phyloP scores from a whole-genome alignment of 2,113 vertebrate genomes.

The Cervus canadensis region DNA sequence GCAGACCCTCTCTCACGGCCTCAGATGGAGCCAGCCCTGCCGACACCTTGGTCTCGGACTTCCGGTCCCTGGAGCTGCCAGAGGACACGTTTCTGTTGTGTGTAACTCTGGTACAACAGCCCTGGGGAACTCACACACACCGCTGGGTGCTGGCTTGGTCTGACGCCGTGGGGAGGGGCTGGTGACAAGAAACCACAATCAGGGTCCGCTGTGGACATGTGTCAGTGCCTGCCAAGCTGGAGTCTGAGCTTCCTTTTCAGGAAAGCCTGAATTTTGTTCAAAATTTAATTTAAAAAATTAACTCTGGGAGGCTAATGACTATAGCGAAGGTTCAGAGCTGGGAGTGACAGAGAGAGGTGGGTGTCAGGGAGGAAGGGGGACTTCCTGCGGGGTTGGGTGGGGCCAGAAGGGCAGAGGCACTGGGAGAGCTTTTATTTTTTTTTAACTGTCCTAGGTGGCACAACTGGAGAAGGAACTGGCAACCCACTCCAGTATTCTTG shows the following conservation, averaged over 20 bases:
- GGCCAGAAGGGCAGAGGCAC: not conserved
- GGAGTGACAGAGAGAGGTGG: not conserved
- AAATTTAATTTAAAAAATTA: not conserved
- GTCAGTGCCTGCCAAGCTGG: not conserved
- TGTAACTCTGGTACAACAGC: not conserved
- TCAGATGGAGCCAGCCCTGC: not conserved
- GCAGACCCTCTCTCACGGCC: not conserved
- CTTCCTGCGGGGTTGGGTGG: not conserved
- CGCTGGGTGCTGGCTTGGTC: not conserved
- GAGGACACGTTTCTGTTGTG: not conserved
- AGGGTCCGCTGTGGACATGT: fast-evolving
- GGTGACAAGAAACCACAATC: not conserved
- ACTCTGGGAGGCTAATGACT: not conserved
- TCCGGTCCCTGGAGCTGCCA: not conserved
- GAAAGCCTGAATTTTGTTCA: not conserved
- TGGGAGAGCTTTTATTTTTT: not conserved
- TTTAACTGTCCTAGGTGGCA: not conserved
- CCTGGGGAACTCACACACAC: not conserved
- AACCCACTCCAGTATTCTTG: not conserved
- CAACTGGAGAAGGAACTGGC: not conserved
- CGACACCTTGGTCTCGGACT: not conserved
- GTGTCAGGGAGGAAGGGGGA: not conserved
- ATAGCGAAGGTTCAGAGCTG: not conserved
- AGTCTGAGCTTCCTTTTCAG: not conserved
- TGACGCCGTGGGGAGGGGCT: fast-evolving